A percentile compares a stretch with the other conserved stretches of the same genome.
phyloP scores from a whole-genome alignment of 2,888 invertebrate genomes.

The Drosophila phalerata region DNA sequence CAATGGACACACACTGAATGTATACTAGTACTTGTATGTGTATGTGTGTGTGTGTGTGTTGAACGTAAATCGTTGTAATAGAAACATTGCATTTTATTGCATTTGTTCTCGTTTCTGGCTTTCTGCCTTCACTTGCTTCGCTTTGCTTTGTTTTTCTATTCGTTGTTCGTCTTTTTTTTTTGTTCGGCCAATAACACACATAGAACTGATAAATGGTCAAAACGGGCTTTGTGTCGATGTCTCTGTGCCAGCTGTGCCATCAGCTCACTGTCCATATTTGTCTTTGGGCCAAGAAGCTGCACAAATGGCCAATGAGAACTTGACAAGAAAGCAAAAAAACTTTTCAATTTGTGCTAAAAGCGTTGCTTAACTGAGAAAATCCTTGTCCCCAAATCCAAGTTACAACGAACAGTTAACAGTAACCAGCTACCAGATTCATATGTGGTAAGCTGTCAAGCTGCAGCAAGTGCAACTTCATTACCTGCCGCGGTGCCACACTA shows the following conservation, averaged over 20 bases:
- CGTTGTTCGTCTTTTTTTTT: conserved; percentile 30
- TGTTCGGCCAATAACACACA: conserved; percentile 71
- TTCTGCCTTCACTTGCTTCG: conserved; percentile 35
- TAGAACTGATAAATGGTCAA: conserved; percentile 77
- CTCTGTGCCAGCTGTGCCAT: conserved; percentile 59
- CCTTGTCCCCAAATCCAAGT: conserved; percentile 8
- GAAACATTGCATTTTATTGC: conserved; percentile 82
- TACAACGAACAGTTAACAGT: conserved; percentile 2
- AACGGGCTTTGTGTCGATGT: conserved; percentile 75
- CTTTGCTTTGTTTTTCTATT: conserved; percentile 21
- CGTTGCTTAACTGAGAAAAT: conserved; percentile 44
- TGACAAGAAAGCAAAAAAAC: conserved; percentile 33
- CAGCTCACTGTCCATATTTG: conserved; percentile 61
- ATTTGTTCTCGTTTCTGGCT: conserved; percentile 64
- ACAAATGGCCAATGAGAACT: conserved; percentile 46
- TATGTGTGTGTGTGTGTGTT: conserved; percentile 20
- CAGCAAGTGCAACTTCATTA: conserved; percentile 48
- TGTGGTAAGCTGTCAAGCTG: conserved; percentile 48
- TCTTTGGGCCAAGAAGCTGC: conserved; percentile 58
- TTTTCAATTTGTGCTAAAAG: conserved; percentile 74
- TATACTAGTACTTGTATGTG: conserved; percentile 3
- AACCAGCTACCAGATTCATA: conserved; percentile 41
- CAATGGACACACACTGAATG: conserved; percentile 30
- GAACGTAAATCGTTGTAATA: conserved; percentile 81
- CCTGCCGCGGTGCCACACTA: conserved; percentile 69